Conservation (phyloP, 2,888 invertebrate genomes). For the Harpalus rufipes region DNA sequence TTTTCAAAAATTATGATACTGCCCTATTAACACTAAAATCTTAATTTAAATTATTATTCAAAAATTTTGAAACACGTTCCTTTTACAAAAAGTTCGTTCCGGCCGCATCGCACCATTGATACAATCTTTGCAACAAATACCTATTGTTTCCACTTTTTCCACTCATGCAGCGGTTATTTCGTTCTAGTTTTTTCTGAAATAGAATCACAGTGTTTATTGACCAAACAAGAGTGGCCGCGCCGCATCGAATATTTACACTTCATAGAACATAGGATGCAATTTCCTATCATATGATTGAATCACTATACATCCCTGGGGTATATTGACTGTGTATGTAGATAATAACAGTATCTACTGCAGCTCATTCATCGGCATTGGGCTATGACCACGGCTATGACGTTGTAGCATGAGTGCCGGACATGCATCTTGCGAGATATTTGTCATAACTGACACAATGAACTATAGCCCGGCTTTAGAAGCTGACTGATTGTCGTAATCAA, state of each 20-base stretch:
- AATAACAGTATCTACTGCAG: constrained; percentile 20
- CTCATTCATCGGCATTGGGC: constrained; percentile 2
- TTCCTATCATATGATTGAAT: background rate
- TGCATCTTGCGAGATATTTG: constrained; percentile 43
- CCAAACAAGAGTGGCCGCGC: no score
- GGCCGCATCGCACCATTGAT: no score
- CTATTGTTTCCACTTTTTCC: no score
- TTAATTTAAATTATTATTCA: no score
- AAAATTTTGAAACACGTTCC: no score
- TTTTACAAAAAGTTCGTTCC: no score
- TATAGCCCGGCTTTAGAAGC: background rate
- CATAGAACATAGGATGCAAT: background rate
- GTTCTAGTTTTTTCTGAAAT: no score
- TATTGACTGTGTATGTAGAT: background rate
- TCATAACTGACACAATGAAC: constrained; percentile 30
- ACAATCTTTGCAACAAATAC: no score
- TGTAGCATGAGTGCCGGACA: constrained; percentile 7
- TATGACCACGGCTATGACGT: background rate
- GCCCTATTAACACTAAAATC: no score
- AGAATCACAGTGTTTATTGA: no score
- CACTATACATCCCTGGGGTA: background rate
- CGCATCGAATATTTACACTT: background rate
- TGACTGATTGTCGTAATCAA: background rate
- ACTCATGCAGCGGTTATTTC: no score
- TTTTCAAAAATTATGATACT: no score